Base-by-base conservation (phyloP, 2,888 invertebrate species). In the Pseudococcus longispinus region DNA sequence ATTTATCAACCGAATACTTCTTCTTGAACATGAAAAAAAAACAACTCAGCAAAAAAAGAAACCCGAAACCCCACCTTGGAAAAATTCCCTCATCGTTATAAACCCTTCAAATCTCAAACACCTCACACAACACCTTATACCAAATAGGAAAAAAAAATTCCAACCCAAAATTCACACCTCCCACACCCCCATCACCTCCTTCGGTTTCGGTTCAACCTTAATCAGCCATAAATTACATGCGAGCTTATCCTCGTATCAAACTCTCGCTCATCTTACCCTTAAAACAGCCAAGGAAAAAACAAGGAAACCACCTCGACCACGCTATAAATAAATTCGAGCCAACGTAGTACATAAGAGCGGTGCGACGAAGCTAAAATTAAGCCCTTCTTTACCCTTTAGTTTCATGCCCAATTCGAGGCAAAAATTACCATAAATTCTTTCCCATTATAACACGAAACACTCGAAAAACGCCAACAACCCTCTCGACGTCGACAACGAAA, bases 391-490 rank as follows among this genome's bases (percentile, higher is more conserved):
- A 65, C 65, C 65, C 65, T 65, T 26, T 26, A 65, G 11, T 65
- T 65, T 13, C 6, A 8, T 18, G 23, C 65, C 32, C 15, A 51
- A 51, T 13, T 51, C 51, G 51, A 74, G n/a, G 74, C 29, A 32
- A 74, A 74, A 74, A 74, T 74, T 37, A 37, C 74, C 74, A 74
- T 74, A 74, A 74, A 74, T 74, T 74, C 74, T 74, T 32, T 74
- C 74, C 74, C 74, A 32, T 74, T 74, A 74, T 65, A 51, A 65
- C 32, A 74, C 74, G 29, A 74, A 74, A 74, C 74, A 37, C 74
- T 74, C 74, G 74, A 29, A 37, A 74, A 32, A 29, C 74, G 74
- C 37, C 74, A 74, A 74, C 32, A 29, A 74, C 74, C 74, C 74
- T 74, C 37, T 37, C 37, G 37, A 37, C 37, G 37, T 37, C 74